Percentiles rank a stretch among this genome's conserved stretches.
phyloP scores from a whole-genome alignment of 1,140 invertebrate genomes.

The Helicorthomorpha holstii region DNA sequence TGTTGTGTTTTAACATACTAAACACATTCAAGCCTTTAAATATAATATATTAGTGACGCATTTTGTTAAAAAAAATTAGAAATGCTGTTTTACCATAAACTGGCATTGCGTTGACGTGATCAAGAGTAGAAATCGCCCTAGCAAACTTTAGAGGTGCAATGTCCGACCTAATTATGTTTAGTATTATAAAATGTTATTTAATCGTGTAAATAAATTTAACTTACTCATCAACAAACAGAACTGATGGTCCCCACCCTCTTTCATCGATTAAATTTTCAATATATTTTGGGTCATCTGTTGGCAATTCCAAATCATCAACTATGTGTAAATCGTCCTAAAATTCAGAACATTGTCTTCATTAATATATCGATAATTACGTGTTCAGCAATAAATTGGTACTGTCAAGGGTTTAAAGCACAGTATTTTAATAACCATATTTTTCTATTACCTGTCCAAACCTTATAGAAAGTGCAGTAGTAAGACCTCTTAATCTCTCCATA shows the following conservation, averaged over 20 bases:
- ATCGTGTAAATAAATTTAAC: constrained; percentile 18
- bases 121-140: constrained; percentile 50
- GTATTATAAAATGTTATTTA: constrained; percentile 12
- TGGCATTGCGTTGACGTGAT: constrained; percentile 87
- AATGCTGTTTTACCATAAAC: constrained; percentile 46
- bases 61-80: not conserved
- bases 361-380: too few species aligned
- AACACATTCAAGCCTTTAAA: constrained; percentile 44
- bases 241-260: constrained; percentile 88
- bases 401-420: constrained; percentile 3
- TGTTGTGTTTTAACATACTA: constrained; percentile 89
- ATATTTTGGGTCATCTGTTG: constrained; percentile 59
- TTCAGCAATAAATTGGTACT: constrained; percentile 9
- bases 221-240: constrained; percentile 80
- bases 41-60: constrained; percentile 7
- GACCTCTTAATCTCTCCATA: constrained; percentile 49
- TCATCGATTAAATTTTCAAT: constrained; percentile 59
- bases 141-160: constrained; percentile 73
- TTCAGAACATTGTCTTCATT: not conserved
- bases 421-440: not conserved
- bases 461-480: constrained; percentile 62
- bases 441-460: constrained; percentile 63
- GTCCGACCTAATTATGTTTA: constrained; percentile 54
- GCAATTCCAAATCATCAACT: constrained; percentile 69
- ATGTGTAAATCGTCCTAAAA: constrained; percentile 75